Evolutionary conservation across 2,113 vertebrate genomes (phyloP), one percentile per base, ranked within the genome.

Genomic region (Monopterus albus): DNA sequence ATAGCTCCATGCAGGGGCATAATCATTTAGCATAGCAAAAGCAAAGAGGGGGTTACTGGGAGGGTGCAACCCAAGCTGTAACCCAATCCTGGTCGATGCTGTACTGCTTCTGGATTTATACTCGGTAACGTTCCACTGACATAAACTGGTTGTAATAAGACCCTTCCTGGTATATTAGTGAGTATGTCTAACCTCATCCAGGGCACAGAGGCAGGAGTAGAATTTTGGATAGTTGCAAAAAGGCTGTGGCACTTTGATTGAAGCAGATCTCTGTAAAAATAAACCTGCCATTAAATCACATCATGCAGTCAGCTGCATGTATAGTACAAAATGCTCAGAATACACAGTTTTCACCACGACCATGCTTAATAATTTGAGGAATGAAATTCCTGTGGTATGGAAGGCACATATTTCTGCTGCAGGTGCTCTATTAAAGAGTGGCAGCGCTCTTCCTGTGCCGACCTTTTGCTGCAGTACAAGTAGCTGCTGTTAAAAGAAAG

Each of bases 1-100:
- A 89, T 76, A 91, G 75, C 86, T 71, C 88, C 87, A 91, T 87
- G 76, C 90, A 91, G 61, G 88, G 88, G 38, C 75, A 88, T 89
- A 85, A 83, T 90, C 81, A 91, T 88, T 91, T 72, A 87, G 33
- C 57, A 62, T 2, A 81, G 81, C 81, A 89, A 81, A 90, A 87
- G 72, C 7, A 28, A 51, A 87, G 72, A 75, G 82, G 79, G 56
- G 81, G 79, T 60, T 11, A 74, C 25, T 10, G 35, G 46, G 64
- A 52, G 60, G 52, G 80, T 78, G 83, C 64, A 88, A 80, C 78
- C 77, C 71, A 80, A 91, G 49, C 56, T 75, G 90, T 93, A 94
- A 93, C 69, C 75, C 7, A 84, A 94, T 59, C 60, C 72, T 6
- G 9, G 59, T 49, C 17, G 4, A 63, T 65, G 77, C 57, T 63